A percentile compares a stretch with the other conserved stretches of the same genome.
phyloP scores from a whole-genome alignment of 2,113 vertebrate genomes.

The Malurus melanocephalus region DNA sequence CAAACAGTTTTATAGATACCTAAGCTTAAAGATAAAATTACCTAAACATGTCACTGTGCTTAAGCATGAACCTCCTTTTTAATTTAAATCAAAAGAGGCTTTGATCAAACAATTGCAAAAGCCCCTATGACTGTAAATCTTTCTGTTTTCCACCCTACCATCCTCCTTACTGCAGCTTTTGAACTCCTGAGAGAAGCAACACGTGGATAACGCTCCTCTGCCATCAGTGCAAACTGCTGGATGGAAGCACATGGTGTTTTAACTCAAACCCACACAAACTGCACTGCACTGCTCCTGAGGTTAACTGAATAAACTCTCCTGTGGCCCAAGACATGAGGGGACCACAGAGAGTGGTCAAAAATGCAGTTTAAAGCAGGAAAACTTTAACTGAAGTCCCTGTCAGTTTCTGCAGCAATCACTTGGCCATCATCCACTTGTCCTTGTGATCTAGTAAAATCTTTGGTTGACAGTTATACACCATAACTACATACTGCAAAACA shows the following conservation, averaged over 20 bases:
- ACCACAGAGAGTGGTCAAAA: neutral
- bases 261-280: neutral
- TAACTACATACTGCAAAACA: neutral
- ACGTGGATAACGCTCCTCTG: accelerated
- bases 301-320: neutral
- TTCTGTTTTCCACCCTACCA: neutral
- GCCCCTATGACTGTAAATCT: neutral
- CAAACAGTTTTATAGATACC: neutral
- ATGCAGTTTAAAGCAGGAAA: neutral
- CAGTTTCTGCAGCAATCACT: neutral
- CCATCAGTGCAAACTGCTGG: neutral
- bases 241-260: accelerated
- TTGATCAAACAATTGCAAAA: neutral
- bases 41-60: neutral
- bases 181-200: neutral
- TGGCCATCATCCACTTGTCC: neutral
- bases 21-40: neutral
- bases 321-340: neutral
- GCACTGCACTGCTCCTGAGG: neutral
- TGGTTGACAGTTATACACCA: neutral
- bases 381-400: neutral
- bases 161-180: neutral
- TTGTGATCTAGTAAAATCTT: neutral
- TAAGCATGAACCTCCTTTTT: neutral
- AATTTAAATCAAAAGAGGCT: neutral